phyloP scores from a whole-genome alignment of 2,113 vertebrate genomes.

The Coryphaenoides rupestris region DNA sequence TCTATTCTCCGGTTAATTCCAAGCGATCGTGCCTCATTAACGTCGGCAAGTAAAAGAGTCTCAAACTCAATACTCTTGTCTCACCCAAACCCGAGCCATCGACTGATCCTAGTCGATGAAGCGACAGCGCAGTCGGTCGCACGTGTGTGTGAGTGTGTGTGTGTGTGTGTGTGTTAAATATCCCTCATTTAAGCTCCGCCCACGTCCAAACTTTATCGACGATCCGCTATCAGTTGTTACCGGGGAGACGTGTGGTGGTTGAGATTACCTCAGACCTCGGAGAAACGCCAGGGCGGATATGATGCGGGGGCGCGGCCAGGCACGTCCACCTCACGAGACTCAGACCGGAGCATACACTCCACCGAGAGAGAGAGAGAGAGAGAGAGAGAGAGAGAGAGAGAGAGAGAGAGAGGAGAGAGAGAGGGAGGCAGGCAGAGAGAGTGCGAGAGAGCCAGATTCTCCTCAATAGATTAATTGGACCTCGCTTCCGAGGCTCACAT shows the following conservation, averaged over 20 bases:
- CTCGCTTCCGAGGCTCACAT: constrained; percentile 16
- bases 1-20: too few species aligned
- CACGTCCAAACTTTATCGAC: constrained; percentile 16
- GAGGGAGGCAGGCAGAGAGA: too few species aligned
- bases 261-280: background rate
- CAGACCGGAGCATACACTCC: constrained; percentile 3
- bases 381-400: constrained; percentile 24
- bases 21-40: too few species aligned
- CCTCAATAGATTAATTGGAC: constrained; percentile 51
- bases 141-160: too few species aligned
- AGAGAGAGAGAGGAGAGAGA: constrained; percentile 23
- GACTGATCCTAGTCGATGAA: constrained; percentile 30
- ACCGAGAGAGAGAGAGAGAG: constrained; percentile 27
- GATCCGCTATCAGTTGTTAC: background rate
- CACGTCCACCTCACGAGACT: constrained; percentile 30
- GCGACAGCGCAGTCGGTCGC: constrained; percentile 28
- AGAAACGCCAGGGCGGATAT: constrained; percentile 38
- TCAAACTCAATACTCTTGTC: too few species aligned
- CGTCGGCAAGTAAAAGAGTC: too few species aligned
- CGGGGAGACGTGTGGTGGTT: background rate
- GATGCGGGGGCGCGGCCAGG: constrained; percentile 19
- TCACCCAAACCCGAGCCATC: too few species aligned
- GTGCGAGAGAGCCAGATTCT: too few species aligned
- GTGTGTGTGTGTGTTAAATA: background rate
- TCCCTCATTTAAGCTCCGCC: constrained; percentile 11